Evolutionary conservation across 30 jellyfish, hydroid and myxozoan species (phyloP).

Genomic region (Chrysaora quinquecirrha): DNA sequence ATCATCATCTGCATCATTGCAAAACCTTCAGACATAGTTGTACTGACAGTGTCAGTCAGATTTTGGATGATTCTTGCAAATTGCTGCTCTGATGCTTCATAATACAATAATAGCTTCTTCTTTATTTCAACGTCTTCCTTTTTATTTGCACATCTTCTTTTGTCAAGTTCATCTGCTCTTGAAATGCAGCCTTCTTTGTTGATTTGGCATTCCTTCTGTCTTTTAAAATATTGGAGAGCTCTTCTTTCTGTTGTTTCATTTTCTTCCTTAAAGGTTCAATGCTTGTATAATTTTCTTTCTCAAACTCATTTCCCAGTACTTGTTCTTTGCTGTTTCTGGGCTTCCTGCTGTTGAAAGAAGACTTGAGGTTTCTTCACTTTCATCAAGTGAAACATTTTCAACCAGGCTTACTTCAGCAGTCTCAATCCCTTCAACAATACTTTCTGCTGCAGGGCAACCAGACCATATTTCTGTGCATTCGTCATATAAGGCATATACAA

Average conservation of each 20-base stretch:
- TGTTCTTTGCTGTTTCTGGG: not conserved
- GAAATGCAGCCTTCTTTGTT: constrained; percentile 17
- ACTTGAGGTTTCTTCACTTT: not conserved
- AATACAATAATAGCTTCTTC: not conserved
- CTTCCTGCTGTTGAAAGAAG: not conserved
- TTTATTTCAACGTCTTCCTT: constrained; percentile 17
- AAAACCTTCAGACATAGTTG: constrained; percentile 16
- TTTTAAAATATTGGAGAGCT: constrained; percentile 7
- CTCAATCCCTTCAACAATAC: not conserved
- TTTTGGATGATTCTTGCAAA: not conserved
- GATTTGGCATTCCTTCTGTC: constrained; percentile 16
- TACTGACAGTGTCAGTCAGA: constrained; percentile 7
- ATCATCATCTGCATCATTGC: constrained; percentile 2
- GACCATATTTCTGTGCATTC: not conserved
- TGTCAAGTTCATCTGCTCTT: not conserved
- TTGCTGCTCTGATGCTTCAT: constrained; percentile 17
- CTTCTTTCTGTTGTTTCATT: constrained; percentile 7
- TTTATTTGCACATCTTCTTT: not conserved
- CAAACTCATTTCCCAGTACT: not conserved
- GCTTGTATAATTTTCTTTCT: not conserved
- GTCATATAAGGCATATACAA: not conserved
- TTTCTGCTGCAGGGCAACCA: not conserved
- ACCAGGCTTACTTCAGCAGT: not conserved
- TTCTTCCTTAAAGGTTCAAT: constrained; percentile 9
- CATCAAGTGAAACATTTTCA: not conserved